Percentiles rank a stretch among this genome's conserved stretches.
Conservation (phyloP, 2,113 vertebrate genomes). For the Sigmodon hispidus region DNA sequence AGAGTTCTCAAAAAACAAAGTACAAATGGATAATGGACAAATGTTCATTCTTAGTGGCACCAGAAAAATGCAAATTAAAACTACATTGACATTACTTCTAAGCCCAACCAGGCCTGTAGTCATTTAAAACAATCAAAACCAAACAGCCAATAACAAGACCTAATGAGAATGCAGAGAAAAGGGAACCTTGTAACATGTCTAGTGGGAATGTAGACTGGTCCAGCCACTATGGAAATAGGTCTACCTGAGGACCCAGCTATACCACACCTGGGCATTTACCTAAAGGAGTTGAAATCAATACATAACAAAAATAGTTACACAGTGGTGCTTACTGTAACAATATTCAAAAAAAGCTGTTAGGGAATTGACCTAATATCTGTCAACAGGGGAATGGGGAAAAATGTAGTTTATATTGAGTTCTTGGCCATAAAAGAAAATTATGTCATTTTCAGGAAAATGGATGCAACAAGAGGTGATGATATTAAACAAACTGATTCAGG, state of each 20-base stretch:
- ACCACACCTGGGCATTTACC: background rate
- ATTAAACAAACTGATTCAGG: background rate
- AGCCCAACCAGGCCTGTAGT: background rate
- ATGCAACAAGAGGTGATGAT: background rate
- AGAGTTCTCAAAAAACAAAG: background rate
- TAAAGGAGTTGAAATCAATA: background rate
- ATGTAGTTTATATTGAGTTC: no score
- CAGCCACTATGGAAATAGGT: background rate
- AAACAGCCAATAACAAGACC: background rate
- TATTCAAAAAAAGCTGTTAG: background rate
- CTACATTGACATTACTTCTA: background rate
- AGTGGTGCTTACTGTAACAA: background rate
- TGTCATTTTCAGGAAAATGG: background rate
- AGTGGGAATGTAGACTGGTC: background rate
- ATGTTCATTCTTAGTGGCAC: background rate
- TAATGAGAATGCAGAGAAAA: background rate
- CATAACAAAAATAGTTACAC: background rate
- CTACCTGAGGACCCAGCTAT: no score
- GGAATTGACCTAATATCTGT: background rate
- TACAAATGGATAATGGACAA: background rate
- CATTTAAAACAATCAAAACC: background rate
- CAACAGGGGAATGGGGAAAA: background rate
- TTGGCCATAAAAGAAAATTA: background rate
- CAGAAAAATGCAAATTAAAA: background rate
- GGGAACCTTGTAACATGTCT: no score